Evolutionary conservation across 2,113 vertebrate species (phyloP).

Genomic region (Anoplopoma fimbria): DNA sequence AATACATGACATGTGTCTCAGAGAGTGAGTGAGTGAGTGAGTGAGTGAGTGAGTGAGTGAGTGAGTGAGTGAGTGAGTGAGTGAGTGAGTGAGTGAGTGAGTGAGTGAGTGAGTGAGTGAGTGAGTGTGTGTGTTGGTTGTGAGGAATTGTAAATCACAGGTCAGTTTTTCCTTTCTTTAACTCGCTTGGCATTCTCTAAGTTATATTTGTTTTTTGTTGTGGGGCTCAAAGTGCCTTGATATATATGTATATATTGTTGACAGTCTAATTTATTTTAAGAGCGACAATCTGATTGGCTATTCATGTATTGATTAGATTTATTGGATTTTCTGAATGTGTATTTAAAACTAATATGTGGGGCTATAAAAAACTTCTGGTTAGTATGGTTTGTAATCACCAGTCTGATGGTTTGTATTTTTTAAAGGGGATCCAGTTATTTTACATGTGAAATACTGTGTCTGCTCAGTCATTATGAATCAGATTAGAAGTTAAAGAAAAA

Average conservation of each 20-base stretch:
- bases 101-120: background rate
- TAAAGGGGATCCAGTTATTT: conserved; percentile 1
- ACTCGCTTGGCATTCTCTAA: conserved; percentile 1
- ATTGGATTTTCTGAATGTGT: background rate
- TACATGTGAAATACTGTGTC: background rate
- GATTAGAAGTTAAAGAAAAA: background rate
- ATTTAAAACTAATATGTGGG: conserved; percentile 15
- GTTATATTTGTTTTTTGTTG: conserved; percentile 23
- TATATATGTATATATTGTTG: conserved; percentile 5
- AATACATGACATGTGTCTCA: background rate
- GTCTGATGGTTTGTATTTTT: background rate
- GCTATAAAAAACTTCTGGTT: background rate
- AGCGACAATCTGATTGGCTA: conserved; percentile 41
- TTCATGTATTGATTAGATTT: conserved; percentile 44
- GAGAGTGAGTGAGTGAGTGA: background rate
- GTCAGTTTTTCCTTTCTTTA: background rate
- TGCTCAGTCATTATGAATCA: conserved; percentile 4
- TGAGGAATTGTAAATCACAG: background rate
- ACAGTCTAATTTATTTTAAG: conserved; percentile 29
- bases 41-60: background rate
- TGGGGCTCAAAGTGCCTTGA: background rate
- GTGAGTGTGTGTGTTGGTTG: background rate
- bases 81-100: background rate
- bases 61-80: background rate
- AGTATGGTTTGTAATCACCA: background rate